Conservation (phyloP, 2,113 vertebrate genomes). For the Lonchura striata region DNA sequence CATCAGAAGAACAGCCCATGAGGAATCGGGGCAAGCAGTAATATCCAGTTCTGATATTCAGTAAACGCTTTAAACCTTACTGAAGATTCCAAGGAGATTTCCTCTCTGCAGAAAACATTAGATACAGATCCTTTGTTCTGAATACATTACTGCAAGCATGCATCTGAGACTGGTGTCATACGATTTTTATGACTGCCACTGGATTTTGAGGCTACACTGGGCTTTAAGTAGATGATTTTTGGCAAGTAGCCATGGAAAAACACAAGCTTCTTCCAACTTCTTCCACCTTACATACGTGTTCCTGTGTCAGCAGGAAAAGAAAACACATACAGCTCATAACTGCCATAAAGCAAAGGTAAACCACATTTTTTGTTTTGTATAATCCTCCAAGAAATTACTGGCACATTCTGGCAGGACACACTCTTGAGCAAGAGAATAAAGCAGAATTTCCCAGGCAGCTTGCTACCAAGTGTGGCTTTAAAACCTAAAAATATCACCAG, state of each 20-base stretch:
- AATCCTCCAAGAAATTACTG: background rate
- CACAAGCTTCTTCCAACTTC: background rate
- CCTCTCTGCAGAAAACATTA: background rate
- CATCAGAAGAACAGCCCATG: background rate
- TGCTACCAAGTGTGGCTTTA: slow-evolving; percentile 1
- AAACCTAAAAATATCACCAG: slow-evolving; percentile 35
- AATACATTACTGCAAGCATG: background rate
- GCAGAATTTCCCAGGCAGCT: background rate
- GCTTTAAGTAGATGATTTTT: background rate
- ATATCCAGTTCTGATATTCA: background rate
- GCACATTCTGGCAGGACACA: background rate
- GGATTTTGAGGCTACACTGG: background rate
- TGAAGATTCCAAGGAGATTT: background rate
- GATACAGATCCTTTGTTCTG: background rate
- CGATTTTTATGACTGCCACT: background rate
- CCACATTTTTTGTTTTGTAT: background rate
- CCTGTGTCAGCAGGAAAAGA: background rate
- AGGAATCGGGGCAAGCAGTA: background rate
- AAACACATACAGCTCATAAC: background rate
- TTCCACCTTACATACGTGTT: accelerated
- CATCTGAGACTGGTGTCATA: background rate
- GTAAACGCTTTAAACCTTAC: background rate
- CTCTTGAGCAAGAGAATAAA: background rate
- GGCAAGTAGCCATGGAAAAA: background rate
- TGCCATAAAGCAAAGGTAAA: background rate